Conservation (phyloP, 2,113 vertebrate species). For the Dasyornis broadbenti region DNA sequence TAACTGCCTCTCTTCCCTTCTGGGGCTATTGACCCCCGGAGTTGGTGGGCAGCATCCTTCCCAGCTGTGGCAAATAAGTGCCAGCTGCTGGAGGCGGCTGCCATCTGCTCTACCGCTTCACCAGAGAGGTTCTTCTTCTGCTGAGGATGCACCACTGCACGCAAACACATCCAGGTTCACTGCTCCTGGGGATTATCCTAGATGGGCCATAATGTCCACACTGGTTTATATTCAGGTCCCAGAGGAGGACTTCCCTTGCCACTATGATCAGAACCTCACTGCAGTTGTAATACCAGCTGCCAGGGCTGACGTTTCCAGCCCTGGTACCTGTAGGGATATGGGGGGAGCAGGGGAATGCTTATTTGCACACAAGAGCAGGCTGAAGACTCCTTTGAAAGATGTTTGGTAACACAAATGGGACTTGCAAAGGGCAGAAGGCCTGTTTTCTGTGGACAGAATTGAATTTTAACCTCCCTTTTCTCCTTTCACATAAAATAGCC, state of each 20-base stretch:
- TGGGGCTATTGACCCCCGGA: not conserved
- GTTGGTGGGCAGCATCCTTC: not conserved
- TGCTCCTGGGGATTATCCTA: not conserved
- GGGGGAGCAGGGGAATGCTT: not conserved
- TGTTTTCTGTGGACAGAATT: not conserved
- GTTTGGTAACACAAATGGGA: not conserved
- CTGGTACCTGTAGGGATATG: rapidly evolving
- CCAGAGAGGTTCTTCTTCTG: not conserved
- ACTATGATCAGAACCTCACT: not conserved
- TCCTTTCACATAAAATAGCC: not conserved
- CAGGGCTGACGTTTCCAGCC: not conserved
- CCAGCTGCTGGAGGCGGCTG: rapidly evolving
- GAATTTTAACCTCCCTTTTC: not conserved
- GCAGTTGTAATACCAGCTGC: rapidly evolving
- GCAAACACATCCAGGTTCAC: rapidly evolving
- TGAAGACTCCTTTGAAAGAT: not conserved
- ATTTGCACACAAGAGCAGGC: not conserved
- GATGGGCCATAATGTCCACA: not conserved
- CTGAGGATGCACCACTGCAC: rapidly evolving
- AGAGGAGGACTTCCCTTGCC: not conserved
- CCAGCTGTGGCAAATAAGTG: not conserved
- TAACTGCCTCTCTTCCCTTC: not conserved
- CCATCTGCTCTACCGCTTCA: rapidly evolving
- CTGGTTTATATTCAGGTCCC: not conserved
- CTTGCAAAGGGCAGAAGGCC: not conserved